Base-by-base conservation (phyloP, 1,140 invertebrate genomes). In the Varroa destructor region DNA sequence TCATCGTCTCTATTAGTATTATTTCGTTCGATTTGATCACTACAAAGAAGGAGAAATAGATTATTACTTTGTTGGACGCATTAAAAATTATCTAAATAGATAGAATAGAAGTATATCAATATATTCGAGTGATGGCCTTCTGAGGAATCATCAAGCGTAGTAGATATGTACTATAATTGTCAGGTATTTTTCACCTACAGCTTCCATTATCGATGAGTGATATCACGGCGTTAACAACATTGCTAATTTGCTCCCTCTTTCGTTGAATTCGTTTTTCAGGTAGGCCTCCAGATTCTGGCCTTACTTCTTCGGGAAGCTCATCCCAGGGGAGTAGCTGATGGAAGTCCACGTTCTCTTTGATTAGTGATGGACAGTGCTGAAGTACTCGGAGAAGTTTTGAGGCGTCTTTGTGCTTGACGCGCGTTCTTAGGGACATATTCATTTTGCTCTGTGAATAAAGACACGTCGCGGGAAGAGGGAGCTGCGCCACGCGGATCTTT, bases 201-300 rank as follows among this genome's bases (percentile, higher is more conserved):
- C 46, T 3, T 5, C 46, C 8, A 51, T 51, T 51, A 51, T 51
- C 46, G 46, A 51, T 8, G 46, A 51, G 46, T 61, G 85, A 84
- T 1, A 88, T 77, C 0, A 91, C 87, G 37, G 89, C 87, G 77
- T 86, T 86, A n/a, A 85, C 86, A 73, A 97, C 81, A 78, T 90
- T 95, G 79, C 93, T 87, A 42, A 97, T 77, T 78, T 97, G 93
- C 74, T 93, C 85, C 61, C 86, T 87, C 81, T 97, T 97, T 72
- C 89, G 83, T 42, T 84, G 77, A 2, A 87, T 80, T 61, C 93
- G 84, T 25, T 84, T 82, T 75, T 82, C 79, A 10, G 93, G 93
- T 67, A 96, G 80, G 43, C 88, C 84, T 0, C 90, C 90, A 75
- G 71, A 61, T 75, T 74, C 36, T 72, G 12, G 73, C 64, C 71